phyloP scores from a whole-genome alignment of 2,113 vertebrate species.

The Odocoileus virginianus region DNA sequence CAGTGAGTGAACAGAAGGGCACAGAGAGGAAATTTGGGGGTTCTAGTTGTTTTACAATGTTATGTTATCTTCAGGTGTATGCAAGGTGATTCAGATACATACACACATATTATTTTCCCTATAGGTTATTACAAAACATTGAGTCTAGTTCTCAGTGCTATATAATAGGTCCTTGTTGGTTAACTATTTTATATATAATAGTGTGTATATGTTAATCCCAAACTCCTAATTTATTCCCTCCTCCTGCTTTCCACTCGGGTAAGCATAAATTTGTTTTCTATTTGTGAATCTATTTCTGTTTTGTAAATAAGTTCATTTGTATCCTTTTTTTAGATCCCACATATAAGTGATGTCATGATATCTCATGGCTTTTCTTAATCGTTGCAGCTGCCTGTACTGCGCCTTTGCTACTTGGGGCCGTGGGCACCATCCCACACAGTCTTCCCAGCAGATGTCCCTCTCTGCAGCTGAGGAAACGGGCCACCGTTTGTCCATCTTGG shows the following conservation, averaged over 20 bases:
- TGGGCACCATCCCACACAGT: accelerated
- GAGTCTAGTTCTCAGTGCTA: not conserved
- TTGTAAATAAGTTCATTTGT: not conserved
- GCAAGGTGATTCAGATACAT: not conserved
- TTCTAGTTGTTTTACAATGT: not conserved
- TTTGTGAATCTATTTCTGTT: not conserved
- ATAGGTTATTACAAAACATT: not conserved
- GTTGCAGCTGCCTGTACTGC: not conserved
- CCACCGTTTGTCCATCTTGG: not conserved
- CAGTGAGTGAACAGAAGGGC: not conserved
- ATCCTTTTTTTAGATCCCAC: not conserved
- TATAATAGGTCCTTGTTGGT: not conserved
- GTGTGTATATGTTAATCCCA: not conserved
- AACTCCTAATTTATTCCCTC: not conserved
- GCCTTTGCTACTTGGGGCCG: not conserved
- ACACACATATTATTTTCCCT: not conserved
- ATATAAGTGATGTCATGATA: not conserved
- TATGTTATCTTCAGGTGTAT: not conserved
- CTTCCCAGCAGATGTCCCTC: not conserved
- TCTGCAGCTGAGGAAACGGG: not conserved
- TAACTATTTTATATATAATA: not conserved
- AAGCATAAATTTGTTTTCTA: not conserved
- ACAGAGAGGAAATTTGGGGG: not conserved
- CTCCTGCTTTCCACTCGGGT: not conserved
- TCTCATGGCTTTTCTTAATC: not conserved